Percentiles rank a stretch among this genome's conserved stretches.
Conservation (phyloP, 2,797 vertebrate genomes). For the Pseudocheirus occidentalis region DNA sequence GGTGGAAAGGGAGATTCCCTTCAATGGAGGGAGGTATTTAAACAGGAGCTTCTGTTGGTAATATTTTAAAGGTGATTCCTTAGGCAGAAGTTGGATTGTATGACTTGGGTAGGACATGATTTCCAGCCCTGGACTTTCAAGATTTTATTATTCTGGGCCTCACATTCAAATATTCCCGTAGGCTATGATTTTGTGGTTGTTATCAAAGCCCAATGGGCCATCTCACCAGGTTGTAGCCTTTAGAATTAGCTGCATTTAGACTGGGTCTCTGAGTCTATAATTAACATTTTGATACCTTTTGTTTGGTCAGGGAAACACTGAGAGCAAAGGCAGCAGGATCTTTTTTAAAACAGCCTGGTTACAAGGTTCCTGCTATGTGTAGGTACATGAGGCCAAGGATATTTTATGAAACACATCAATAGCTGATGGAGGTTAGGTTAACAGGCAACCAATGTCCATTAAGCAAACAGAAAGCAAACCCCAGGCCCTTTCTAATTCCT, state of each 20-base stretch:
- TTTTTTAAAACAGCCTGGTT: background rate
- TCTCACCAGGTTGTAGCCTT: background rate
- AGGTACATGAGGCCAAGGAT: background rate
- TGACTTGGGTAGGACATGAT: background rate
- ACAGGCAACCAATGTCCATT: conserved; percentile 1
- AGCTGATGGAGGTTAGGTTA: background rate
- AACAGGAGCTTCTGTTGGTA: background rate
- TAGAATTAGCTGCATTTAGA: background rate
- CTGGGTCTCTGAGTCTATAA: background rate
- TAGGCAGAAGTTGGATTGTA: background rate
- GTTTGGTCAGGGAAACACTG: background rate
- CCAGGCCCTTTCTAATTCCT: background rate
- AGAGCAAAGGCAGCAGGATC: background rate
- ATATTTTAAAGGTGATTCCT: background rate
- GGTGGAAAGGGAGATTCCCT: background rate
- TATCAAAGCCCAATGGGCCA: background rate
- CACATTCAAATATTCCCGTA: background rate
- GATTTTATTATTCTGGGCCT: background rate
- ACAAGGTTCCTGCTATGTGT: background rate
- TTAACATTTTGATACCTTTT: background rate
- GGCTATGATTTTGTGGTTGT: background rate
- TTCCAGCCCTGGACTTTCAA: background rate
- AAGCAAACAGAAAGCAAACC: background rate
- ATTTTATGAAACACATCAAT: background rate
- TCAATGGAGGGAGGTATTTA: background rate